Evolutionary conservation across 1,140 invertebrate species (phyloP), one percentile per base, ranked within the genome.

Genomic region (Drosophila azteca): DNA sequence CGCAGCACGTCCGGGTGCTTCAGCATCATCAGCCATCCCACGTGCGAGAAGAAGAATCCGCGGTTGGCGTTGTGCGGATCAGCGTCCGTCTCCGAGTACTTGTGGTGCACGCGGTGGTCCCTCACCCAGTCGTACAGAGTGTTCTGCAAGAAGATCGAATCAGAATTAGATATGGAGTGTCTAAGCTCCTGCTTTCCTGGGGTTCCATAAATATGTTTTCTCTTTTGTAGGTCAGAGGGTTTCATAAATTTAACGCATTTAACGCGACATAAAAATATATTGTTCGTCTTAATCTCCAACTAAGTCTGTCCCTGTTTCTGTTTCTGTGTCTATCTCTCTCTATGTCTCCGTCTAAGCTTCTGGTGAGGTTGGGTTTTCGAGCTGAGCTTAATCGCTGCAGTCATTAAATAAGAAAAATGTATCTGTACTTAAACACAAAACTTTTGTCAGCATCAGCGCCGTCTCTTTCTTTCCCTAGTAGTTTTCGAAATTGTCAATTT

Each of bases 1-100:
- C 91, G 92, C 20, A 95, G 93, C 0, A 98, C 96, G 60, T 97
- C 95, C 0, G 96, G 96, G 92, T 97, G 97, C 91, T 98, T 98
- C 53, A 94, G 93, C 92, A 94, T 93, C 94, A 96, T 94, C 73
- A 98, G 93, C 97, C 97, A 98, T 1, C 97, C 97, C 29, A 98
- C 95, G 80, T 98, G 97, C 0, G 97, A 93, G 92, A 98, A 98
- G 92, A 98, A 98, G 92, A 98, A 97, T 0, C 97, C 97, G n/a
- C 97, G 93, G 44, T 94, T 95, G 6, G 95, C 95, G 87, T 98
- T 96, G 87, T 98, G 97, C 0, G 97, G 97, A 92, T 98, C 97
- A 0, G 97, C 97, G 82, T 97, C 94, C 0, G 97, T 97, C 84
- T 98, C 97, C 0, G 95, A 95, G 92, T 94, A 97, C 90, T 98